Conservation (phyloP, 2,113 vertebrate genomes). For the Coryphaenoides rupestris region DNA sequence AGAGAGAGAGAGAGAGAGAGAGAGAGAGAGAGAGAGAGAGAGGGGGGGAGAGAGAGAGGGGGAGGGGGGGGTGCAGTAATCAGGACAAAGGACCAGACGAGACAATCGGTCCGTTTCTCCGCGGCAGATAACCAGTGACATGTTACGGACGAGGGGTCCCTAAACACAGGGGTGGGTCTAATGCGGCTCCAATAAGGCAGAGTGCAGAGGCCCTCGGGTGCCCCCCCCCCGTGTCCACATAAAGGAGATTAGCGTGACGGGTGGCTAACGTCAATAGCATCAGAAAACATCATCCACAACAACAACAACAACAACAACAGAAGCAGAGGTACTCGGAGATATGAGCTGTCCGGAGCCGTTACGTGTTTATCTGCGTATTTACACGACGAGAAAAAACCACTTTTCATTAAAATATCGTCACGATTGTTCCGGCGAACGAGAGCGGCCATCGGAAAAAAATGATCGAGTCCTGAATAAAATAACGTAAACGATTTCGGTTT, state of each 20-base stretch:
- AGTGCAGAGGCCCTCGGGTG: constrained; percentile 55
- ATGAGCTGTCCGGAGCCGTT: constrained; percentile 49
- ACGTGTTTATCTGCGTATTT: background rate
- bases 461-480: too few relatives aligned
- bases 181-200: constrained; percentile 61
- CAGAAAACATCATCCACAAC: too few relatives aligned
- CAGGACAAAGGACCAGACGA: constrained; percentile 63
- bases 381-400: background rate
- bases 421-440: too few relatives aligned
- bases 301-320: too few relatives aligned
- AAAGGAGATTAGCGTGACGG: constrained; percentile 53
- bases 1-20: too few relatives aligned
- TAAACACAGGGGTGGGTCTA: constrained; percentile 39
- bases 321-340: constrained; percentile 55
- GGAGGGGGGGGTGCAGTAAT: too few relatives aligned
- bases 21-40: too few relatives aligned
- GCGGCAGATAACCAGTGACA: constrained; percentile 63
- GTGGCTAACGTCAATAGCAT: constrained; percentile 41
- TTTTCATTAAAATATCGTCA: background rate
- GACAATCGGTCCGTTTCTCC: constrained; percentile 59
- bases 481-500: too few relatives aligned
- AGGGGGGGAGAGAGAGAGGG: too few relatives aligned
- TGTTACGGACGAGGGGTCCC: constrained; percentile 62
- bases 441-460: too few relatives aligned
- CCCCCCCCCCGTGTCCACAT: constrained; percentile 54